Percentiles rank a stretch among this genome's conserved stretches.
phyloP scores from a whole-genome alignment of 1,140 invertebrate species.

The Antheraea mylitta region DNA sequence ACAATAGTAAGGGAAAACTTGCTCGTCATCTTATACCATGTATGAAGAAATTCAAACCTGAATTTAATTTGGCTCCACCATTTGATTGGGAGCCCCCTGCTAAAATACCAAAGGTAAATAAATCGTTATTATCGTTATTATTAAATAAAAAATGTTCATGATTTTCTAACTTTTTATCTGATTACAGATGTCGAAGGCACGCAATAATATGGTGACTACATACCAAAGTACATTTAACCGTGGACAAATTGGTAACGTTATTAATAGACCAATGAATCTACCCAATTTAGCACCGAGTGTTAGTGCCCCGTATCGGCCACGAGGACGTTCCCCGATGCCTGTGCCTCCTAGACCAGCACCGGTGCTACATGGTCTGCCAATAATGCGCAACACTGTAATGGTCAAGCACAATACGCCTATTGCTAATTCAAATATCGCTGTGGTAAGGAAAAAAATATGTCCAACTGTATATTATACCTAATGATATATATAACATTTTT shows the following conservation, averaged over 20 bases:
- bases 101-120: slow-evolving; percentile 88
- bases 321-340: slow-evolving; percentile 41
- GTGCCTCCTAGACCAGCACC: slow-evolving; percentile 30
- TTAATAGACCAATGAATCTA: slow-evolving; percentile 24
- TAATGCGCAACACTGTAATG: slow-evolving; percentile 47
- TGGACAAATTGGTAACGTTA: slow-evolving; percentile 32
- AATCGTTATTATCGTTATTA: slow-evolving; percentile 4
- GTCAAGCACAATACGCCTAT: slow-evolving; percentile 38
- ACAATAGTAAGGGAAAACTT: slow-evolving; percentile 96
- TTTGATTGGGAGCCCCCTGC: slow-evolving; percentile 95
- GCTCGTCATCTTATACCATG: slow-evolving; percentile 94
- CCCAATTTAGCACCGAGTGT: slow-evolving; percentile 20
- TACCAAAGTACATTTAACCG: slow-evolving; percentile 54
- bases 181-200: slow-evolving; percentile 77
- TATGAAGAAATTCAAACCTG: slow-evolving; percentile 93
- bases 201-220: slow-evolving; percentile 54
- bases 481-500: background rate
- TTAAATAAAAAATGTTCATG: background rate
- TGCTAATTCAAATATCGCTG: slow-evolving; percentile 16
- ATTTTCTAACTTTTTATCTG: background rate
- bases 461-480: no score
- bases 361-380: slow-evolving; percentile 42
- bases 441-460: slow-evolving; percentile 25
- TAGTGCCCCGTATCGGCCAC: slow-evolving; percentile 31
- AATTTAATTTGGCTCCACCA: slow-evolving; percentile 90